Evolutionary conservation across 2,113 vertebrate genomes (phyloP).

Genomic region (Pristiophorus japonicus): DNA sequence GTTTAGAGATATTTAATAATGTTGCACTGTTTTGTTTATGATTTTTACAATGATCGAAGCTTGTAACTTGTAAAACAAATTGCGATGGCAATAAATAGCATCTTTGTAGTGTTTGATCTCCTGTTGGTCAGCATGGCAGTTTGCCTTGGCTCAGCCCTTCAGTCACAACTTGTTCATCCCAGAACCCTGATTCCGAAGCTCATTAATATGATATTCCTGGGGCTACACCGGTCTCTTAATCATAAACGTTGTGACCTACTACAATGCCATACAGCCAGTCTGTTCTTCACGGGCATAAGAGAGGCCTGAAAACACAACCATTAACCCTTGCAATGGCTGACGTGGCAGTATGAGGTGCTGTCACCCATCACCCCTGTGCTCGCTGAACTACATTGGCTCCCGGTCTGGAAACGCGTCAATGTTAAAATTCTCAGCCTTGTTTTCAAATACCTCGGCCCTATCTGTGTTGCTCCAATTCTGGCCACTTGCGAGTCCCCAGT

Average conservation of each 20-base stretch:
- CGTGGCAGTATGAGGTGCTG: neutral
- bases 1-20: slow-evolving; percentile 37
- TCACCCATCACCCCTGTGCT: neutral
- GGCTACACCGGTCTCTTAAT: neutral
- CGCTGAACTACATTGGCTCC: neutral
- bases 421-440: neutral
- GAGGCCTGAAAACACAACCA: neutral
- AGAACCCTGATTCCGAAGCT: neutral
- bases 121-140: neutral
- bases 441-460: neutral
- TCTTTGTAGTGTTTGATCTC: slow-evolving; percentile 15
- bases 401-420: neutral
- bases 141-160: too few species aligned
- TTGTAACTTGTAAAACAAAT: slow-evolving; percentile 24
- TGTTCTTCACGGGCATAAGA: neutral
- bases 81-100: slow-evolving; percentile 33
- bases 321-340: too few species aligned
- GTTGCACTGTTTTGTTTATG: neutral
- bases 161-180: neutral
- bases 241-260: too few species aligned
- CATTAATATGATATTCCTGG: neutral
- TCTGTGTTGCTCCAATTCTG: neutral
- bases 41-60: slow-evolving; percentile 22
- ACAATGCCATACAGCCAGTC: neutral
- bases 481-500: neutral